Evolutionary conservation across 2,797 vertebrate species (phyloP), one percentile per base, ranked within the genome.

Genomic region (Thamnophis elegans): DNA sequence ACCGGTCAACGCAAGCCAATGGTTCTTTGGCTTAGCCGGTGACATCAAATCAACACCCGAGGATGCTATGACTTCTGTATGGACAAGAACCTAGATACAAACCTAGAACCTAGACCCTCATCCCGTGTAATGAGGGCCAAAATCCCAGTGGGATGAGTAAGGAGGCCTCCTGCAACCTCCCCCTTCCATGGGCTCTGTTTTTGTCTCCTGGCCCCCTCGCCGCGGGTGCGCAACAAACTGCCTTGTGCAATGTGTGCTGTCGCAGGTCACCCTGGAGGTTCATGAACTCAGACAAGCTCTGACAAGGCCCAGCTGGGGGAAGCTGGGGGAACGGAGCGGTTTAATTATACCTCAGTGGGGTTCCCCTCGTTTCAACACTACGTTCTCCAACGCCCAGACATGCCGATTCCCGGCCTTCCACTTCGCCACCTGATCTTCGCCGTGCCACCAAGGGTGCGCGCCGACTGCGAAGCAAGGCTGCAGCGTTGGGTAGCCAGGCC

Each of bases 211-310:
- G 82, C 2, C 0, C 0, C 59, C 92, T 82, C 5, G 0, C 94
- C 0, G 12, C 0, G 25, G 0, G 0, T 28, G 10, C 0, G 2
- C 9, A 2, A 8, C 1, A 91, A 90, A 85, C 89, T 0, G 4
- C 65, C 73, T 4, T 28, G 87, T 51, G 16, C 56, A 28, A 87
- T 25, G 0, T 0, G 68, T 0, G 68, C 88, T 22, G 10, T 6
- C 0, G 12, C 0, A 1, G 55, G 93, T 88, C 47, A 82, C 90
- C 54, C 0, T 59, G 0, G 92, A 0, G 87, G 90, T 56, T 28
- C 0, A 9, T 28, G 91, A 93, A 55, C 92, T 89, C 10, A 92
- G 92, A 54, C 22, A 36, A 94, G 95, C 56, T 86, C 68, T 0
- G 0, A 90, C 92, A 91, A 91, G 91, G 68, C 62, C 36, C 91